These are phyloP conservation scores for Thamnophis elegans DNA, from an alignment of 2,797 vertebrate genomes.

Conservation along the genomic window DNA sequence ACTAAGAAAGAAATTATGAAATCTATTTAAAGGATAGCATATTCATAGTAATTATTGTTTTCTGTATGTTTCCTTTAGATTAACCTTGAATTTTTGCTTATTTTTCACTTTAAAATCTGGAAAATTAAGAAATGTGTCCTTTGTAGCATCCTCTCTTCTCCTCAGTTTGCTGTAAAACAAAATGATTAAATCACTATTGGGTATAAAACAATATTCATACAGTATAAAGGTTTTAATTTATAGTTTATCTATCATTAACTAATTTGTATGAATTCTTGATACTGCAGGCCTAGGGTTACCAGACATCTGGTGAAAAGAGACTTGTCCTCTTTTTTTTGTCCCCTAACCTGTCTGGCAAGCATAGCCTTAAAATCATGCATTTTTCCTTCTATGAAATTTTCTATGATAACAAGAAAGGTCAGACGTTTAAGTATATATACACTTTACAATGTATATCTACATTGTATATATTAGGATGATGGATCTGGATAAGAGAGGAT, in stretches of 20 bases:
- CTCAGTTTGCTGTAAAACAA: conserved; percentile 80
- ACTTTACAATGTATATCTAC: no score
- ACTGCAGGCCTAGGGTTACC: background rate
- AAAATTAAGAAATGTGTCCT: conserved; percentile 78
- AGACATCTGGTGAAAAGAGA: background rate
- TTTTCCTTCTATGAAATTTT: background rate
- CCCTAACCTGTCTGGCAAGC: background rate
- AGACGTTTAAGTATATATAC: background rate
- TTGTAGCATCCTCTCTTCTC: conserved; percentile 83
- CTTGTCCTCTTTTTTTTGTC: background rate
- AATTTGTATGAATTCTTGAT: background rate
- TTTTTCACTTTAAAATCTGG: conserved; percentile 76
- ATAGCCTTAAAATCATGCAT: background rate
- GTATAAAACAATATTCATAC: background rate
- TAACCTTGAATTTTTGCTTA: conserved; percentile 58
- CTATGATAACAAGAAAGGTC: background rate
- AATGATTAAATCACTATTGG: conserved; percentile 23
- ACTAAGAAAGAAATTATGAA: conserved; percentile 11
- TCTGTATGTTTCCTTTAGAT: conserved; percentile 41
- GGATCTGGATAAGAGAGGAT: background rate
- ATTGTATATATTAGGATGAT: background rate
- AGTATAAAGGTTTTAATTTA: background rate
- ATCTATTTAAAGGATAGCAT: conserved; percentile 22
- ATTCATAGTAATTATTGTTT: background rate
- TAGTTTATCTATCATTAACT: background rate